These are phyloP conservation scores for Hepsetus odoe DNA, from an alignment of 2,113 vertebrate species.

Conservation along the genomic window DNA sequence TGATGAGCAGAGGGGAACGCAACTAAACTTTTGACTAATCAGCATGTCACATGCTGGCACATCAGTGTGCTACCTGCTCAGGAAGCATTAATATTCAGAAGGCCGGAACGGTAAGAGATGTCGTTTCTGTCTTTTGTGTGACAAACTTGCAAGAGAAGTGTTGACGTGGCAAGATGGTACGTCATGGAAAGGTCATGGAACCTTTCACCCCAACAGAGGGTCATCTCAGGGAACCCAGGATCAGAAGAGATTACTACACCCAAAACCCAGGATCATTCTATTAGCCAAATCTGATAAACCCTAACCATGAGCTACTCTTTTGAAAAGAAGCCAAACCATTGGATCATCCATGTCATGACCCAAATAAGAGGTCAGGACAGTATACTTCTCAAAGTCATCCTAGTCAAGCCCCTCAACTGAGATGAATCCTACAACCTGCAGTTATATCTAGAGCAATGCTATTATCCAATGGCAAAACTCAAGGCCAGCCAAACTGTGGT, in stretches of 20 bases:
- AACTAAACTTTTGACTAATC: slow-evolving; percentile 21
- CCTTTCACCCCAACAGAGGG: neutral
- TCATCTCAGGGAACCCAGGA: too few species aligned
- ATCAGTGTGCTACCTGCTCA: neutral
- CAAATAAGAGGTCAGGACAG: neutral
- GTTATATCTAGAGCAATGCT: too few species aligned
- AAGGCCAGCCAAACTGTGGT: too few species aligned
- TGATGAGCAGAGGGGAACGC: neutral
- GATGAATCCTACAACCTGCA: too few species aligned
- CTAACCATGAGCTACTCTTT: neutral
- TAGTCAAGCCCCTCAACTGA: neutral
- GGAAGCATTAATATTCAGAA: neutral
- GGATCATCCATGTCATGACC: neutral
- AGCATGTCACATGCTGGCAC: neutral
- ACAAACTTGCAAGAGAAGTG: neutral
- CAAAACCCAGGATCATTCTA: neutral
- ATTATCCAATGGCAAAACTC: too few species aligned
- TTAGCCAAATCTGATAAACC: neutral
- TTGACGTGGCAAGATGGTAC: neutral
- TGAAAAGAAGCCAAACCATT: neutral
- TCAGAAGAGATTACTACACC: too few species aligned
- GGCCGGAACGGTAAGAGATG: neutral
- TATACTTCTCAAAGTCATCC: neutral
- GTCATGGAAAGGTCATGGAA: neutral
- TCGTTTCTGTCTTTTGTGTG: neutral